Evolutionary conservation across 2,888 invertebrate species (phyloP).

Genomic region (Pyrrhosoma nymphula): DNA sequence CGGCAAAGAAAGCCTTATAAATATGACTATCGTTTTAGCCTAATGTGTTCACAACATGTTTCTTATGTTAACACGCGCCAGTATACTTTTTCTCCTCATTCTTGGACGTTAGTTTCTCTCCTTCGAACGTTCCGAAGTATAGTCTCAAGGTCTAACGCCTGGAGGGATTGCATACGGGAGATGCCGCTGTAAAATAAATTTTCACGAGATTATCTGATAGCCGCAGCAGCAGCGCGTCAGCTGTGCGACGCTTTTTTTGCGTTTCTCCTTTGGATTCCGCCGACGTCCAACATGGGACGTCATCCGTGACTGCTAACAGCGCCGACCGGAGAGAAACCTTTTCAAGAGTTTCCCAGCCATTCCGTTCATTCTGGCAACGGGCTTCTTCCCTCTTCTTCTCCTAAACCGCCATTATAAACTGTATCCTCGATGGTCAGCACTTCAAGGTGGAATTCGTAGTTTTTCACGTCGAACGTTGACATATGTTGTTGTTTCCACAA

Average conservation of each 20-base stretch:
- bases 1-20: background rate
- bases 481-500: no score
- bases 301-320: constrained; percentile 60
- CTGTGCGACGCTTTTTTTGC: background rate
- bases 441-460: no score
- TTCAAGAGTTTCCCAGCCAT: constrained; percentile 25
- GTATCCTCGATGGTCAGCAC: background rate
- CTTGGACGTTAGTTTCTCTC: background rate
- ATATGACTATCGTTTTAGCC: background rate
- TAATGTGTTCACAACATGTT: background rate
- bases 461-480: no score
- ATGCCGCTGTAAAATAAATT: constrained; percentile 16
- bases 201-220: background rate
- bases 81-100: background rate
- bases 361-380: background rate
- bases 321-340: constrained; percentile 16
- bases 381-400: background rate
- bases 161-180: background rate
- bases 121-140: background rate
- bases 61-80: no score
- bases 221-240: background rate
- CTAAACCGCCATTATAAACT: background rate
- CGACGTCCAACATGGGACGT: constrained; percentile 44
- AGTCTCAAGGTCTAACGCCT: background rate
- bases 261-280: constrained; percentile 55